These are phyloP conservation scores for Philotrypesis tridentata DNA, from an alignment of 1,140 invertebrate genomes.

Conservation along the genomic window DNA sequence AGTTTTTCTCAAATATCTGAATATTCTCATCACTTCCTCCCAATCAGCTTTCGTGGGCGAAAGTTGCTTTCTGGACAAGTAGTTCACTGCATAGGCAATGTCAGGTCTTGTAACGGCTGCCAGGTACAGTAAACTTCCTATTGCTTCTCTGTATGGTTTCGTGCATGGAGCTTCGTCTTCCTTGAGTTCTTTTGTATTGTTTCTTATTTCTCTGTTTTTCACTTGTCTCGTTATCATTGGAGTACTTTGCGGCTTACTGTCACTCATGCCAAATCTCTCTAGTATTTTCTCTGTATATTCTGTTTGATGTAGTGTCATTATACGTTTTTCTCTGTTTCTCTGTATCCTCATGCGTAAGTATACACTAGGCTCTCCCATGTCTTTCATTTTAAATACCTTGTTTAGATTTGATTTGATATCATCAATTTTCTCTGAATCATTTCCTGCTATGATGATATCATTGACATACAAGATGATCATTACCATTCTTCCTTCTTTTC, in stretches of 20 bases:
- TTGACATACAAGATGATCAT: conserved; percentile 38
- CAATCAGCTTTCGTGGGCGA: not conserved
- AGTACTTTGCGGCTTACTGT: no score
- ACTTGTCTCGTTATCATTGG: conserved; percentile 51
- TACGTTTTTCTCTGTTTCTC: conserved; percentile 38
- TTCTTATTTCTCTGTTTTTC: conserved; percentile 38
- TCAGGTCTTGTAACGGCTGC: not conserved
- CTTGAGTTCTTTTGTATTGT: conserved; percentile 40
- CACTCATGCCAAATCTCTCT: conserved; percentile 57
- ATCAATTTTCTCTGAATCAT: conserved; percentile 29
- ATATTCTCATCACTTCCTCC: not conserved
- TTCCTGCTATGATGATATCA: conserved; percentile 45
- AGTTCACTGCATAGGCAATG: not conserved
- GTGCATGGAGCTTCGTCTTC: not conserved
- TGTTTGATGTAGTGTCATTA: conserved; percentile 26
- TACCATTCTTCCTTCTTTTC: conserved; percentile 28
- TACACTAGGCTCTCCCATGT: conserved; percentile 45
- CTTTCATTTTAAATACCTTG: conserved; percentile 49
- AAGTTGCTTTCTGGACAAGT: not conserved
- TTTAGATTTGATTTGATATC: conserved; percentile 42
- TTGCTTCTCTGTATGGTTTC: not conserved
- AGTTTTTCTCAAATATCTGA: not conserved
- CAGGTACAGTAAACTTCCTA: not conserved
- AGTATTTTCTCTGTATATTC: conserved; percentile 50
- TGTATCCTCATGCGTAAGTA: conserved; percentile 45